Conservation (phyloP, 92 coral and sea anemone species). For the Phenganax marumi region DNA sequence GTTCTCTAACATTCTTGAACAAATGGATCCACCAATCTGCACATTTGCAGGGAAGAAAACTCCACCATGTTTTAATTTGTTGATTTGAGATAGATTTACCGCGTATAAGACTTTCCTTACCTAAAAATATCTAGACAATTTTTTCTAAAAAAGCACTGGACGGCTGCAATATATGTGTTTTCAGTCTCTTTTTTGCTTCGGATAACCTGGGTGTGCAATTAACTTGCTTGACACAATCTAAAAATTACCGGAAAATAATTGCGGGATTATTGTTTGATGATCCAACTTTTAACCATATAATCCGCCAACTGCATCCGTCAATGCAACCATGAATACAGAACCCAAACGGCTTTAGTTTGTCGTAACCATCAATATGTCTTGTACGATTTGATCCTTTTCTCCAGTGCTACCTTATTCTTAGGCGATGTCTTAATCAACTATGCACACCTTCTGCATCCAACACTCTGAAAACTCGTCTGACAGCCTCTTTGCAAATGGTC, state of each 20-base stretch:
- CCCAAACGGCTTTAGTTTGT: conserved; percentile 1
- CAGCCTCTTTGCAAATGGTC: conserved; percentile 19
- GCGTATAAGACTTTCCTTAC: not conserved
- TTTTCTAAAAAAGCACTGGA: not conserved
- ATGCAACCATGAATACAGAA: conserved; percentile 7
- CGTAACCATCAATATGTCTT: conserved; percentile 8
- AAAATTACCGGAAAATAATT: not conserved
- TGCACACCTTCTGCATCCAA: conserved; percentile 44
- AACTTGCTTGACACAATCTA: not conserved
- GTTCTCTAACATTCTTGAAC: not conserved
- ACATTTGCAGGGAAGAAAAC: conserved; percentile 10
- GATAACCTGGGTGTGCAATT: not conserved
- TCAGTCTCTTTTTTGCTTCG: not conserved
- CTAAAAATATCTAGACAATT: not conserved
- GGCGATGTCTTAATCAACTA: conserved; percentile 25
- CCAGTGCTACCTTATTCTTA: not conserved
- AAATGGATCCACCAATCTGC: not conserved
- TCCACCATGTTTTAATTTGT: not conserved
- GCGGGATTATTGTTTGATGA: not conserved
- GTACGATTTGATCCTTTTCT: not conserved
- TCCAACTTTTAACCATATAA: not conserved
- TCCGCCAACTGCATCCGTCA: not conserved
- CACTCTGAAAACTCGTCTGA: conserved; percentile 36
- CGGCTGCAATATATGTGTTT: not conserved
- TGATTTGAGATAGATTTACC: too few relatives aligned